Base-by-base conservation (phyloP, 2,113 vertebrate genomes). In the Recurvirostra avosetta region DNA sequence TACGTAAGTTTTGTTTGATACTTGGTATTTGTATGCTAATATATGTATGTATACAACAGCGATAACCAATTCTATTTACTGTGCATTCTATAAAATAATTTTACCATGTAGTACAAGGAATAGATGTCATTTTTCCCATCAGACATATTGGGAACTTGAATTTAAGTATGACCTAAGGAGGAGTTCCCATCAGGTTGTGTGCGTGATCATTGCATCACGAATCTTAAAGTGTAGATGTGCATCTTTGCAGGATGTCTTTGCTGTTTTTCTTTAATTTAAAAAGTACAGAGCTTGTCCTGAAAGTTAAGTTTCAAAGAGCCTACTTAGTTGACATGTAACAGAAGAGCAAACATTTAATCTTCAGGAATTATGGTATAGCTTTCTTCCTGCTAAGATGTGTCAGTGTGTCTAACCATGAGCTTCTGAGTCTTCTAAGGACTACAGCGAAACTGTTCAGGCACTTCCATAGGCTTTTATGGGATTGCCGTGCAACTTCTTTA, bases 1-100 rank as follows among this genome's bases (percentile, higher is more conserved):
- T 99, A 99, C 26, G 99, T 99, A 98, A 99, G 99, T 99, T 88
- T 94, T 85, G 7, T 89, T 81, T 77, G 43, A 56, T 58, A 45
- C 0, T 17, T 65, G 5, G 5, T 66, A 83, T 65, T 81, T 84
- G 8, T 59, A n/a, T 74, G 25, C 82, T 73, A 84, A 72, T 84
- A 50, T 17, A 52, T 19, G 12, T 34, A 52, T 45, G 14, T 53
- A 19, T 73, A 49, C 21, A 77, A 62, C 30, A 84, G 8, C 47
- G 15, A 63, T 27, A 41, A 50, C 20, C 15, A 29, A 34, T 55
- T 18, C 45, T 27, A 23, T 56, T 56, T 73, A 40, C 43, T 84
- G 16, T 59, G 58, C 9, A 36, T n/a, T 61, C 66, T 55, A 16
- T 43, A 40, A 27, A 56, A 38, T 19, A 38, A 14, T 59, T 50